A percentile compares a stretch with the other conserved stretches of the same genome.
Conservation (phyloP, 2,888 invertebrate genomes). For the Endotricha flammealis region DNA sequence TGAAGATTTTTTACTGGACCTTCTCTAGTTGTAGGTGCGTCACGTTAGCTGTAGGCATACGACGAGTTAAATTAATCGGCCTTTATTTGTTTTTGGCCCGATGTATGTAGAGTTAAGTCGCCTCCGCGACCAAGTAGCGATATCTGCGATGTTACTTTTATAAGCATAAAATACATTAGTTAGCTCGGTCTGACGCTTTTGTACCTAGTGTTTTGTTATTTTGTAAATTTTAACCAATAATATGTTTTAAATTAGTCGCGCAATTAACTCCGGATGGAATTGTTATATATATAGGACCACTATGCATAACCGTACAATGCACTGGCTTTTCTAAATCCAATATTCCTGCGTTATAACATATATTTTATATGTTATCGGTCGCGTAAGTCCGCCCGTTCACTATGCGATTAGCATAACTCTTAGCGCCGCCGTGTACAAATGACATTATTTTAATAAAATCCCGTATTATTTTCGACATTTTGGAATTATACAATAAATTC, state of each 20-base stretch:
- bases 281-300: conserved; percentile 51
- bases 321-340: conserved; percentile 37
- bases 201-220: conserved; percentile 69
- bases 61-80: conserved; percentile 58
- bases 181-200: conserved; percentile 63
- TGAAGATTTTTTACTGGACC: conserved; percentile 59
- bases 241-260: conserved; percentile 52
- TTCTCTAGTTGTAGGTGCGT: conserved; percentile 32
- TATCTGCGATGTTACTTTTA: conserved; percentile 68
- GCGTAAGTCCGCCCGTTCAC: conserved; percentile 20
- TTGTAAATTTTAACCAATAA: conserved; percentile 70
- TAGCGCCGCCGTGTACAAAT: neutral
- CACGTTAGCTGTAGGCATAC: conserved; percentile 15
- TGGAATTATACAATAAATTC: neutral
- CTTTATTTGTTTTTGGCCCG: conserved; percentile 78
- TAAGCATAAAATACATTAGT: conserved; percentile 60
- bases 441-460: conserved; percentile 9
- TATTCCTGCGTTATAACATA: conserved; percentile 34
- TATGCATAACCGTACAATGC: conserved; percentile 29
- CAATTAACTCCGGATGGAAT: conserved; percentile 54
- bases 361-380: conserved; percentile 19
- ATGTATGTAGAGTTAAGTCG: conserved; percentile 32
- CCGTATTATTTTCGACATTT: conserved; percentile 12
- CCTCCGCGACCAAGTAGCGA: conserved; percentile 49
- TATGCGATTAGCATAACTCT: conserved; percentile 22